Evolutionary conservation across 1,140 invertebrate genomes (phyloP), one percentile per base, ranked within the genome.

Genomic region (Conopomorpha cramerella): DNA sequence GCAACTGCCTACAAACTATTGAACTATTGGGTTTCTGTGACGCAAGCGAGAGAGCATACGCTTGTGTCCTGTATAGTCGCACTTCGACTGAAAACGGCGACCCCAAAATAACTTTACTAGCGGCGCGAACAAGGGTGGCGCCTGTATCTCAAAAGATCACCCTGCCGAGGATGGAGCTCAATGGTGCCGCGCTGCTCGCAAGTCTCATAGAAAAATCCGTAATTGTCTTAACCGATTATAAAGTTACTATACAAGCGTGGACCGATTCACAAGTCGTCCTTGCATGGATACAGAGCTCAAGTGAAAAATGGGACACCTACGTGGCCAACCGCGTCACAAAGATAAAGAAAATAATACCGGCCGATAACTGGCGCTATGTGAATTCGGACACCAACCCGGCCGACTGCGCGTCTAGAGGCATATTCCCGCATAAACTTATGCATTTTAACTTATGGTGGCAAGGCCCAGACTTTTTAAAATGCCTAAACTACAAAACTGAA

Each of bases 101-200:
- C 6, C 28, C 32, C 1, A 32, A 16, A 15, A 15, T 43, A 16
- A 38, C 26, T 7, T 36, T 76, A 33, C 28, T 77, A 8, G 44
- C 39, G 25, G 43, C 55, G 4, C 78, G 79, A 45, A 48, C 56
- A 27, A 46, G 63, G 36, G 72, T 80, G 3, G 59, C 77, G 26
- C 78, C 77, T 17, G 31, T 77, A 1, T 8, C 18, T 12, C 39
- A 45, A 39, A 77, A 78, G 50, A 38, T 34, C 8, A 57, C 66
- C 2, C 55, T 82, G 8, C 77, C 80, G 0, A 30, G 67, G 39
- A 39, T 81, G 27, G 79, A 82, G 54, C 46, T 81, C 13, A 61
- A 46, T 35, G 77, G 53, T 8, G 77, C 77, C 8, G 30, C 59
- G 8, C 34, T 79, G 6, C 42, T 74, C 14, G 46, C 58, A 3